These are phyloP conservation scores for Riparia riparia DNA, from an alignment of 2,113 vertebrate species.

Conservation along the genomic window DNA sequence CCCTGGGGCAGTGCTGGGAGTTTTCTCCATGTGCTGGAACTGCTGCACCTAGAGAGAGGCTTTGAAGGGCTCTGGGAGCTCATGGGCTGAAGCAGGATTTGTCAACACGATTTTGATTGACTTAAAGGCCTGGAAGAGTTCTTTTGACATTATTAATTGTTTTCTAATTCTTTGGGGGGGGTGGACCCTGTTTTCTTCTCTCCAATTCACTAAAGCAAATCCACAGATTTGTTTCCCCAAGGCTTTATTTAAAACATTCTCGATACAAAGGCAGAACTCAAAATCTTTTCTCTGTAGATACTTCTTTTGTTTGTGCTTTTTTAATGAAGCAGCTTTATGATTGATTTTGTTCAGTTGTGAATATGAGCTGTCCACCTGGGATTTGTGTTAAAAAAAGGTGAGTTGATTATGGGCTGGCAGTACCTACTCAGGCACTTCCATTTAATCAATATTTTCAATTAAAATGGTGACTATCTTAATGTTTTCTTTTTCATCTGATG, in stretches of 20 bases:
- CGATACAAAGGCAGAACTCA: background rate
- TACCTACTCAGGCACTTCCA: background rate
- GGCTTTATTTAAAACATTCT: background rate
- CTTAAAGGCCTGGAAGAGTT: background rate
- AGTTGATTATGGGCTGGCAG: background rate
- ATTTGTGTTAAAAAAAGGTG: background rate
- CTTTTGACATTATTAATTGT: background rate
- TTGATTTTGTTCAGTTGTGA: background rate
- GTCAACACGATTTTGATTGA: background rate
- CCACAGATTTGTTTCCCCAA: background rate
- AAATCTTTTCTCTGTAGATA: background rate
- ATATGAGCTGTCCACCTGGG: background rate
- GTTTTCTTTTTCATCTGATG: background rate
- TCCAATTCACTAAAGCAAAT: background rate
- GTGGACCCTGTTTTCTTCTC: background rate
- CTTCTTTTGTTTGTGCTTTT: background rate
- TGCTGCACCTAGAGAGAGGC: background rate
- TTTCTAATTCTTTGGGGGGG: background rate
- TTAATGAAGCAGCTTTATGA: background rate
- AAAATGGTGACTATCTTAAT: background rate
- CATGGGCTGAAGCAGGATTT: background rate
- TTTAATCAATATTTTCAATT: background rate
- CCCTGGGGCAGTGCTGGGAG: accelerated
- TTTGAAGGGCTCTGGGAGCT: background rate
- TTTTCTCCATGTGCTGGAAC: accelerated